These are phyloP conservation scores for Lontra canadensis DNA, from an alignment of 2,113 vertebrate species.

Conservation along the genomic window DNA sequence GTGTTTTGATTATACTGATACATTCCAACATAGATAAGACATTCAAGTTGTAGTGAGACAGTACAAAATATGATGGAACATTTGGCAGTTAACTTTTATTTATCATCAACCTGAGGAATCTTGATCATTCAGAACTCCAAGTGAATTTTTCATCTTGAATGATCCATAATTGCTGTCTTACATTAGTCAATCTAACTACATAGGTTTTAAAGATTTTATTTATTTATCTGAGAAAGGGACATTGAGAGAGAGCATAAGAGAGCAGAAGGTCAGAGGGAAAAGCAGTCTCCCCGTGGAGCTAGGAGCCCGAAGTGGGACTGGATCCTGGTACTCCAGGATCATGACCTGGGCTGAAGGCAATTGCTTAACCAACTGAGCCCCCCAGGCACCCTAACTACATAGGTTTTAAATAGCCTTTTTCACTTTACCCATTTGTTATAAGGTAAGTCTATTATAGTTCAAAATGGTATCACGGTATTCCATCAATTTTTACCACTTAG, in stretches of 20 bases:
- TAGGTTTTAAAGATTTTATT: no score
- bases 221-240: no score
- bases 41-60: background rate
- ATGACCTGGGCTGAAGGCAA: no score
- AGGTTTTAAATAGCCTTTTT: background rate
- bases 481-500: background rate
- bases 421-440: background rate
- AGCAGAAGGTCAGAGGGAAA: no score
- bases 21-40: background rate
- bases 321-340: no score
- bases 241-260: no score
- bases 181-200: background rate
- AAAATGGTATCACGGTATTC: background rate
- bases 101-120: background rate
- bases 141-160: background rate
- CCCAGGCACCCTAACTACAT: background rate
- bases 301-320: no score
- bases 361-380: no score
- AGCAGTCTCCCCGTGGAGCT: no score
- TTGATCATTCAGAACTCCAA: background rate
- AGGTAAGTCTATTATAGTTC: background rate
- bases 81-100: background rate
- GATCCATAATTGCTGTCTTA: background rate
- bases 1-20: background rate
- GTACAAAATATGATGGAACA: background rate